Percentiles rank a stretch among this genome's conserved stretches.
Conservation (phyloP, 2,113 vertebrate genomes). For the Natator depressus region DNA sequence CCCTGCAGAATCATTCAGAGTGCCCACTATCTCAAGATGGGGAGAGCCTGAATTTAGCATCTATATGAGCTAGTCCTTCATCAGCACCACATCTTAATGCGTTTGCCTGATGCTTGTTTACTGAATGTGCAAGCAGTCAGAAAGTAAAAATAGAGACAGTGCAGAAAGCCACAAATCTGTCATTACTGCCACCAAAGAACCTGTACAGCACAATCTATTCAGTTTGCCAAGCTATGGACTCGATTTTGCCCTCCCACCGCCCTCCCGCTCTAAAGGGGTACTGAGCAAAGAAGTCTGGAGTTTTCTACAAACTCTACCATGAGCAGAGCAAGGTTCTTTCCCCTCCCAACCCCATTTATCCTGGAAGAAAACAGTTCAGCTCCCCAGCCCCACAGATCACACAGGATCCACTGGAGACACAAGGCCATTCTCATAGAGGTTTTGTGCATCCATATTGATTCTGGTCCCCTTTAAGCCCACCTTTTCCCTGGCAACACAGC, state of each 20-base stretch:
- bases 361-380: not conserved
- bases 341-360: not conserved
- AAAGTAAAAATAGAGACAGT: slow-evolving; percentile 62
- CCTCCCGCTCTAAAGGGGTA: not conserved
- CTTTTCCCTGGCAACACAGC: not conserved
- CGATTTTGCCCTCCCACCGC: not conserved
- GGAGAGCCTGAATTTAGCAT: slow-evolving; percentile 3
- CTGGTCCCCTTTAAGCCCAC: not conserved
- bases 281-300: not conserved
- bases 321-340: not conserved
- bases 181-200: not conserved
- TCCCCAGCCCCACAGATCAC: not conserved
- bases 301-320: not conserved
- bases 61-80: slow-evolving; percentile 42
- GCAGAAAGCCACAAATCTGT: slow-evolving; percentile 40
- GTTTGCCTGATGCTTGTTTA: slow-evolving; percentile 53
- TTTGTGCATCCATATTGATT: not conserved
- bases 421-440: not conserved
- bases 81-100: slow-evolving; percentile 58
- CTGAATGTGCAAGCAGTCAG: slow-evolving; percentile 29
- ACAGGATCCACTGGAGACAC: not conserved
- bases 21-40: not conserved
- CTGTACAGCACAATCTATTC: not conserved
- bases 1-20: not conserved
- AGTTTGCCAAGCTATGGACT: not conserved